A percentile compares a stretch with the other conserved stretches of the same genome.
phyloP scores from a whole-genome alignment of 1,140 invertebrate species.

The Limonius californicus region DNA sequence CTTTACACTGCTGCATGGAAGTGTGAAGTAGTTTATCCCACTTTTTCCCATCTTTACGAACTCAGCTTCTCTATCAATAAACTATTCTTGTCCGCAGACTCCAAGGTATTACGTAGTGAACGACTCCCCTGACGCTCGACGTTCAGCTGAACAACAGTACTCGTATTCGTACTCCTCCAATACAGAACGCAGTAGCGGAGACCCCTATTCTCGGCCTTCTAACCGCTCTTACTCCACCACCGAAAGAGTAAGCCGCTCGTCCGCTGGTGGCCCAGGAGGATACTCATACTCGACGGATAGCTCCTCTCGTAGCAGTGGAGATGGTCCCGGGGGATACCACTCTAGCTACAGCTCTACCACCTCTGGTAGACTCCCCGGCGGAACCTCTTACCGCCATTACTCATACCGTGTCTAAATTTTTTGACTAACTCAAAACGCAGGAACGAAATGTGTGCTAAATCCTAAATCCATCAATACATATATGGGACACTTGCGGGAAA shows the following conservation, averaged over 20 bases:
- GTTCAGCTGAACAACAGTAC: conserved; percentile 71
- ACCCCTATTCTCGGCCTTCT: conserved; percentile 55
- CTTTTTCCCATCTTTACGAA: too few species aligned
- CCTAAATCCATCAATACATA: too few species aligned
- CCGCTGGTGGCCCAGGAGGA: conserved; percentile 61
- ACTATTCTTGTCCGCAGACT: conserved; percentile 57
- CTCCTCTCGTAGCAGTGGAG: conserved; percentile 59
- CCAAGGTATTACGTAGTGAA: conserved; percentile 81
- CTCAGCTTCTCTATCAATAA: neutral
- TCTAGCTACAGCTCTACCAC: conserved; percentile 71
- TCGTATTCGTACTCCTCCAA: conserved; percentile 73
- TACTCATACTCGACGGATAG: conserved; percentile 72
- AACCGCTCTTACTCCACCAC: conserved; percentile 59
- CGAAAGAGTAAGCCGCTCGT: conserved; percentile 61
- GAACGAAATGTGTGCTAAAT: neutral
- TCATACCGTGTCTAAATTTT: conserved; percentile 72
- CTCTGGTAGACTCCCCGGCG: conserved; percentile 72
- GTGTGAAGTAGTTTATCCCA: too few species aligned
- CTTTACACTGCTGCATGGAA: too few species aligned
- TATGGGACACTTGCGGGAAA: too few species aligned
- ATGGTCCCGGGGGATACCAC: conserved; percentile 72
- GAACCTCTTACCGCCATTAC: conserved; percentile 77
- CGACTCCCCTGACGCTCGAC: conserved; percentile 63
- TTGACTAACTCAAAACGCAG: neutral
- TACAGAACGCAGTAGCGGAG: conserved; percentile 50